phyloP scores from a whole-genome alignment of 2,888 invertebrate species.

The Coremacera marginata region DNA sequence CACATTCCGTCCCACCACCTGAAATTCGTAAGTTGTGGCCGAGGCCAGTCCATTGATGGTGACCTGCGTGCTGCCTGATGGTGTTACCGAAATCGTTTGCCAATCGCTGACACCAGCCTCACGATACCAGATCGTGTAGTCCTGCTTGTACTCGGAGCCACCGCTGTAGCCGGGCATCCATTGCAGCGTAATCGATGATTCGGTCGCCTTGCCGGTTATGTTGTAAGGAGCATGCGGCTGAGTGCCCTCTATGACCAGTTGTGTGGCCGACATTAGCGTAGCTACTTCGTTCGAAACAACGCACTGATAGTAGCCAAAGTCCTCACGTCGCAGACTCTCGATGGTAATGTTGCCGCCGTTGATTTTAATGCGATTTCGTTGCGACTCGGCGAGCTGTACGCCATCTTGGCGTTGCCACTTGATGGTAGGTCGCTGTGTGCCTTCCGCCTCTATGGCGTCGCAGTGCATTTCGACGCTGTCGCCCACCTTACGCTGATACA shows the following conservation, averaged over 20 bases:
- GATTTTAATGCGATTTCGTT: slow-evolving; percentile 82
- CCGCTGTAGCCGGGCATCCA: slow-evolving; percentile 98
- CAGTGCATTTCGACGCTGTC: slow-evolving; percentile 96
- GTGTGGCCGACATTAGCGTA: slow-evolving; percentile 91
- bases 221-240: slow-evolving; percentile 98
- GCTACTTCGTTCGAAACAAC: slow-evolving; percentile 96
- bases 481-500: slow-evolving; percentile 91
- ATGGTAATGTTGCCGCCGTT: slow-evolving; percentile 93
- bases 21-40: slow-evolving; percentile 94
- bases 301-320: slow-evolving; percentile 97
- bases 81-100: slow-evolving; percentile 94
- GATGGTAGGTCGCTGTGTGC: slow-evolving; percentile 89
- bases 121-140: slow-evolving; percentile 95
- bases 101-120: slow-evolving; percentile 90
- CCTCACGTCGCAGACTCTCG: slow-evolving; percentile 85
- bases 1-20: slow-evolving; percentile 94
- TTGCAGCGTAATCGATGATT: slow-evolving; percentile 89
- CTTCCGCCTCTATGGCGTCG: slow-evolving; percentile 91
- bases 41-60: slow-evolving; percentile 92
- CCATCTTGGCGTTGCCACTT: slow-evolving; percentile 92
- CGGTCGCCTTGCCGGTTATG: slow-evolving; percentile 88
- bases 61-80: slow-evolving; percentile 88
- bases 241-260: slow-evolving; percentile 92
- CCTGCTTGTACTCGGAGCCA: slow-evolving; percentile 94
- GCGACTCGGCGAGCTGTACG: slow-evolving; percentile 75